Conservation (phyloP, 2,797 vertebrate species). For the Garrulus glandarius region DNA sequence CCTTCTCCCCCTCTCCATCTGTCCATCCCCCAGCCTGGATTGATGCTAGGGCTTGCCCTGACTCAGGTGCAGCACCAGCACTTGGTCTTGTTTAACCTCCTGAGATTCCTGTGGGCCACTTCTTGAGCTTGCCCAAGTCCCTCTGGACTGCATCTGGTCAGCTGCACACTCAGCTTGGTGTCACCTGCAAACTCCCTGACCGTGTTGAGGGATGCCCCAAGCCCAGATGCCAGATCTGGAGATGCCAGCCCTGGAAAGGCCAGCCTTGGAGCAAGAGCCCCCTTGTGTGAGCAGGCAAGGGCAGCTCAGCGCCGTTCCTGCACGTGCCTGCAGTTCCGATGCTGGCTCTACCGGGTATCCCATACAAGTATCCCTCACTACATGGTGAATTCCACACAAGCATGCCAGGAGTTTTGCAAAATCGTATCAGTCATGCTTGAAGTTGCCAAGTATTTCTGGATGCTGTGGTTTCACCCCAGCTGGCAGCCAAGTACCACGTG, state of each 20-base stretch:
- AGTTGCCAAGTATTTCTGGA: not conserved
- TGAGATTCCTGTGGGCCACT: not conserved
- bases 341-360: not conserved
- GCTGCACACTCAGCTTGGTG: not conserved
- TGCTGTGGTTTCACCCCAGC: not conserved
- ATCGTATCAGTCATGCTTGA: not conserved
- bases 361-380: not conserved
- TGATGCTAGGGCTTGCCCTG: not conserved
- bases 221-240: not conserved
- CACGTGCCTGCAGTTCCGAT: fast-evolving
- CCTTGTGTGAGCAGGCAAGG: fast-evolving
- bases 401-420: not conserved
- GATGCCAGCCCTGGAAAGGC: not conserved
- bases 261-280: not conserved
- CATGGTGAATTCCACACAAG: not conserved
- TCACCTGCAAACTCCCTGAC: not conserved
- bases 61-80: not conserved
- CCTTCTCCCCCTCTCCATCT: not conserved
- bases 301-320: fast-evolving
- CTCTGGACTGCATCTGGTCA: not conserved
- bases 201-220: not conserved
- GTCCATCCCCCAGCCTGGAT: no score
- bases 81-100: not conserved
- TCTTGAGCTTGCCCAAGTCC: not conserved
- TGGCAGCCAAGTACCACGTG: not conserved